Evolutionary conservation across 2,888 invertebrate species (phyloP).

Genomic region (Cataglyphis altisquamis): DNA sequence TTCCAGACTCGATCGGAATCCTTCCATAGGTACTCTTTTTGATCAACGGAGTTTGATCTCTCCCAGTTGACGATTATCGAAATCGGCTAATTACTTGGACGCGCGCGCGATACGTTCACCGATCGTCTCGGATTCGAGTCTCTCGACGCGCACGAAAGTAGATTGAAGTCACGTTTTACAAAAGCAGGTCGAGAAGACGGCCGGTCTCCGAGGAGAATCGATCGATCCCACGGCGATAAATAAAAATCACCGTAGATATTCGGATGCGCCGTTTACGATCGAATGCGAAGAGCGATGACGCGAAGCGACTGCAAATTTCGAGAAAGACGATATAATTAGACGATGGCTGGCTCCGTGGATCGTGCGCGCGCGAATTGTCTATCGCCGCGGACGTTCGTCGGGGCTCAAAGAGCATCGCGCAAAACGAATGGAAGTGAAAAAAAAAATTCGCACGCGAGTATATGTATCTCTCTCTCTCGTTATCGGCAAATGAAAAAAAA

Average conservation of each 20-base stretch:
- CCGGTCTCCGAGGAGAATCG: slow-evolving; percentile 53
- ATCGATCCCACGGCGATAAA: slow-evolving; percentile 35
- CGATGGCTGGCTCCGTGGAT: slow-evolving; percentile 7
- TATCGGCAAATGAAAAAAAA: background rate
- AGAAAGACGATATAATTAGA: slow-evolving; percentile 40
- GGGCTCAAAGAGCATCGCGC: slow-evolving; percentile 36
- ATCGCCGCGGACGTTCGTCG: slow-evolving; percentile 13
- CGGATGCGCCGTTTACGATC: background rate
- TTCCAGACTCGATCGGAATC: background rate
- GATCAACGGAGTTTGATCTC: background rate
- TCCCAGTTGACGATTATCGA: background rate
- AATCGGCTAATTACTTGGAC: slow-evolving; percentile 13
- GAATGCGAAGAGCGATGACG: background rate
- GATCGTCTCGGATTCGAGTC: background rate
- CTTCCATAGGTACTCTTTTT: background rate
- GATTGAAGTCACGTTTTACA: slow-evolving; percentile 77
- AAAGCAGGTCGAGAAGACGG: slow-evolving; percentile 79
- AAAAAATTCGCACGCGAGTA: background rate
- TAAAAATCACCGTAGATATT: slow-evolving; percentile 9
- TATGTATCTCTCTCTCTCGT: background rate
- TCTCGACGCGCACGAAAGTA: slow-evolving; percentile 74
- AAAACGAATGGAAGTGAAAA: background rate
- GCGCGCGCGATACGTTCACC: background rate
- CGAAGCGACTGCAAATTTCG: slow-evolving; percentile 9
- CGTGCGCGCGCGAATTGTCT: background rate